Base-by-base conservation (phyloP, 2,113 vertebrate genomes). In the Myanophis thanlyinensis region DNA sequence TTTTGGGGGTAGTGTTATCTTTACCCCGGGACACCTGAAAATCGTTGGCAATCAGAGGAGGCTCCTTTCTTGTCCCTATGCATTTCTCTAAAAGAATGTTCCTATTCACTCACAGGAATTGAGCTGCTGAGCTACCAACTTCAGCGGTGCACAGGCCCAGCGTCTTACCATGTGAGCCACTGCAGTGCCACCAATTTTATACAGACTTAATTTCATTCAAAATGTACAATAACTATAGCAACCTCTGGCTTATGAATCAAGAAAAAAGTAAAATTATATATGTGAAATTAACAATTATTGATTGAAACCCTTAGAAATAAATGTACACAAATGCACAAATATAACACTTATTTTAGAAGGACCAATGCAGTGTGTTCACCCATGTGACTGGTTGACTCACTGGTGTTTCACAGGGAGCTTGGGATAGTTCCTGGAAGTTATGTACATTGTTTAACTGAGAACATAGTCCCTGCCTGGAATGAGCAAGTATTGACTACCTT, bases 231-330 rank as follows among this genome's bases (percentile, higher is more conserved):
- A 89, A 94, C 4, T 52, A 73, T 92, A 51, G 4, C 67, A 49
- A 40, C 59, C 25, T 92, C 54, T 62, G 22, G 30, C 40, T 27
- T 80, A 59, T 27, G 13, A 73, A 48, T 88, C 25, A 88, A 88
- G 48, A 35, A 35, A 25, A 25, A 93, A 95, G 94, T 92, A 93
- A 80, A 35, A 94, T 89, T 94, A 94, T 95, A 94, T 94, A 93
- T 40, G 73, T 90, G 56, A 87, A 91, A 85, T 90, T 93, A 93
- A 91, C 88, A 94, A 96, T 93, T 95, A 93, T 91, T 95, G 93
- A 93, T 93, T 94, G 90, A 95, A 94, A 95, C 93, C 91, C 91
- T 95, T 91, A 93, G 93, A 87, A 67, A 12, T n/a, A 87, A 62
- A n/a, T 23, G 22, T 62, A n/a, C n/a, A n/a, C n/a, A n/a, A n/a